Evolutionary conservation across 2,888 invertebrate genomes (phyloP).

Genomic region (Polydrusus pterygomalis): DNA sequence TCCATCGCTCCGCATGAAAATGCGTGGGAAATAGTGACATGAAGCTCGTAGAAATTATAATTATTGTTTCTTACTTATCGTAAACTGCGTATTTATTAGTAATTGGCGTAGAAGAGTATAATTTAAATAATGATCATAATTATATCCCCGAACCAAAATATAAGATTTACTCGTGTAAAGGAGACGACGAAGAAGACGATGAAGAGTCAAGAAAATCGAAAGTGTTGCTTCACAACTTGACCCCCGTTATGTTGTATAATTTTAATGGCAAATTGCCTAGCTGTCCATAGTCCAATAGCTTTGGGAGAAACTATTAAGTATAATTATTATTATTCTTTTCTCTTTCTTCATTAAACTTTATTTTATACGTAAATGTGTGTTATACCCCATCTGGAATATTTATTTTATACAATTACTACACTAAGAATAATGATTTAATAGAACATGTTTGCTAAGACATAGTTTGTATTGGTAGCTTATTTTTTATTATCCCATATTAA

Average conservation of each 20-base stretch:
- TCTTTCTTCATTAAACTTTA: too few relatives aligned
- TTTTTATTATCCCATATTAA: too few relatives aligned
- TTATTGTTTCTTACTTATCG: background rate
- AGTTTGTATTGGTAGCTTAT: too few relatives aligned
- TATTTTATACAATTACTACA: too few relatives aligned
- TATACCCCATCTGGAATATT: too few relatives aligned
- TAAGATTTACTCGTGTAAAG: slow-evolving; percentile 12
- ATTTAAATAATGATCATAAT: background rate
- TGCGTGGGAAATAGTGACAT: too few relatives aligned
- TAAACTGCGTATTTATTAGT: background rate
- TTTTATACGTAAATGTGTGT: too few relatives aligned
- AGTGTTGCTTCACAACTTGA: slow-evolving; percentile 23
- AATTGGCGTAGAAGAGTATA: background rate
- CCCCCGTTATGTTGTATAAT: slow-evolving; percentile 15
- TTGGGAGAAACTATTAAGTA: too few relatives aligned
- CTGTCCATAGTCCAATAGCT: background rate
- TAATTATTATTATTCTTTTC: too few relatives aligned
- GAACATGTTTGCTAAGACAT: too few relatives aligned
- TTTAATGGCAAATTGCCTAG: slow-evolving; percentile 16
- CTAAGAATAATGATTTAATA: too few relatives aligned
- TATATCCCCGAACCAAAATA: background rate
- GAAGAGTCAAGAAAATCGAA: slow-evolving; percentile 19
- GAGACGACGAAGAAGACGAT: slow-evolving; percentile 6
- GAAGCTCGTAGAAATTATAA: background rate
- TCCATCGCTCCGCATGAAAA: too few relatives aligned